Evolutionary conservation across 1,140 invertebrate genomes (phyloP), one percentile per base, ranked within the genome.

Genomic region (Diplogasteroides magnus): DNA sequence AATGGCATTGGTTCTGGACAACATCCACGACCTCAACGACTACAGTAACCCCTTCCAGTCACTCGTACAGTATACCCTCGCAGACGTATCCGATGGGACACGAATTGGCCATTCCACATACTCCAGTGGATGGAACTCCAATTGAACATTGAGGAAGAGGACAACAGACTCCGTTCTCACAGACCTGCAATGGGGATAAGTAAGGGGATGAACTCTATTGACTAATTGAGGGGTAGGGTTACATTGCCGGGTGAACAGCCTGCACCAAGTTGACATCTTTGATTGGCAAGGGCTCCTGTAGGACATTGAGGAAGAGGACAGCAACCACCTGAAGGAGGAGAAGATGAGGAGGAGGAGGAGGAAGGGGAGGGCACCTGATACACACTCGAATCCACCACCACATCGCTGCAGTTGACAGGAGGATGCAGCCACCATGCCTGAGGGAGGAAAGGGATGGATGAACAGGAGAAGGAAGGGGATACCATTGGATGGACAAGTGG

Each of bases 121-220:
- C 61, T 48, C 73, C 73, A 15, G 75, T 68, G n/a, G 77, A 74
- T 37, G 77, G 61, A 29, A 64, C 60, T 25, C 77, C 77, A 32
- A 64, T 77, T 1, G 72, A 69, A 60, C 78, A 79, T 37, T 71
- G 67, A 14, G 78, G 78, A 31, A 74, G 64, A 28, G 78, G 75
- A 61, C 78, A 79, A 56, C 78, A 79, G 28, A 81, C 66, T 26
- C 78, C 78, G 59, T 75, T 77, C 37, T 71, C 68, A 64, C 78
- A 79, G 31, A 67, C 57, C 75, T 77, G 67, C 58, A 72, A 68
- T n/a, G n/a, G n/a, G n/a, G n/a, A 59, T 73, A 29, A 1, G 56
- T 25, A n/a, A n/a, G n/a, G n/a, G n/a, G n/a, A n/a, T n/a, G n/a
- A n/a, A 71, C 64, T 32, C 0, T 15, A 2, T 2, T 29, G 61